Base-by-base conservation (phyloP, 2,797 vertebrate genomes). In the Enteromius radiatus region DNA sequence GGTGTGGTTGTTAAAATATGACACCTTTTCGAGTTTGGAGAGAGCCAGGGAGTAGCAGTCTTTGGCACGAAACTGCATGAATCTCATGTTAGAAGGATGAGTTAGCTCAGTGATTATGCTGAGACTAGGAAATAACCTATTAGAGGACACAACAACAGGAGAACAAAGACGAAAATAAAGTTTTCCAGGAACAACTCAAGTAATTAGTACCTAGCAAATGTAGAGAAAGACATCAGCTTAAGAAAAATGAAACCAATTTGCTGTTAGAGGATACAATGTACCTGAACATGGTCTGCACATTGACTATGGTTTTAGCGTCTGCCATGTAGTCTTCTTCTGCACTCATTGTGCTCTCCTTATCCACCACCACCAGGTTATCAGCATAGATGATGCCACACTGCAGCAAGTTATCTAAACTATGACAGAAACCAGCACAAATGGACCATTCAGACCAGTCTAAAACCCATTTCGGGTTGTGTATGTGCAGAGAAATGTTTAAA, bases 61-160 rank as follows among this genome's bases (percentile, higher is more conserved):
- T 92, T 99, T 99, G 86, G 98, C 98, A 90, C 98, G 94, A 93
- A 99, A 99, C 89, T 99, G 98, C 98, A 98, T 99, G 93, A 99
- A 98, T 88, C 98, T 95, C 98, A 99, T 98, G 90, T 99, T 99
- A 89, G 98, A 97, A 9, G 97, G 98, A 84, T 99, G 98, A 1
- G 98, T 99, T 85, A 99, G 95, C 87, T 99, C 98, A 1, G 98
- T 98, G 90, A 99, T 98, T 89, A 99, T 98, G 90, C 97, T 98
- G 87, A 99, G 96, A 88, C 96, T 98, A 76, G 97, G 98, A 88
- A 99, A 99, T 91, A 99, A 94, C 93, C 98, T 99, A 89, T 56
- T 21, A 82, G 68, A 67, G 61, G 74, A 81, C 17, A 78, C 88
- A 88, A 80, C 79, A 91, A 70, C 15, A 28, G 38, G 4, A 81